Evolutionary conservation across 2,113 vertebrate genomes (phyloP).

Genomic region (Caloenas nicobarica): DNA sequence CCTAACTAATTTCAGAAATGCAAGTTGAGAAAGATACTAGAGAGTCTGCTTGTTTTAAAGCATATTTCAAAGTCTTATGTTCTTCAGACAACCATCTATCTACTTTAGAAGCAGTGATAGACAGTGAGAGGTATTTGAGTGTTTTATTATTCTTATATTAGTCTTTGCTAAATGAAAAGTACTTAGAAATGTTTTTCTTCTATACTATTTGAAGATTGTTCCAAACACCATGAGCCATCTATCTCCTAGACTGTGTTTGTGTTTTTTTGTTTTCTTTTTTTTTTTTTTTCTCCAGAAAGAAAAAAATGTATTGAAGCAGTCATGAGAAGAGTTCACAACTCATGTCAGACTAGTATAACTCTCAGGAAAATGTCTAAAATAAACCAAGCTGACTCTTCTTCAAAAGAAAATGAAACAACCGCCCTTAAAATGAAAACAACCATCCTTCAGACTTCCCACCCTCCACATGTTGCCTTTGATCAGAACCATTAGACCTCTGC

Average conservation of each 20-base stretch:
- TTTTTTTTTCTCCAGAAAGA: not conserved
- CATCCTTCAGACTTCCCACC: not conserved
- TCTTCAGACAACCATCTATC: not conserved
- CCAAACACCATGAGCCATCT: not conserved
- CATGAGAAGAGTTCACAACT: slow-evolving; percentile 30
- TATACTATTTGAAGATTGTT: not conserved
- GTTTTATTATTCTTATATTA: not conserved
- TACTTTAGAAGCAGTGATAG: not conserved
- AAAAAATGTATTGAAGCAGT: slow-evolving; percentile 6
- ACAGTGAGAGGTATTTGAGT: not conserved
- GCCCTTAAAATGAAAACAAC: slow-evolving; percentile 34
- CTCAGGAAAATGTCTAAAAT: slow-evolving; percentile 35
- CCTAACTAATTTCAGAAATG: not conserved
- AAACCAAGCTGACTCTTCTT: slow-evolving; percentile 46
- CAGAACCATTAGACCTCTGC: not conserved
- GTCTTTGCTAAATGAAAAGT: slow-evolving; percentile 23
- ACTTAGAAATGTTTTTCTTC: not conserved
- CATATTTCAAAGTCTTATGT: not conserved
- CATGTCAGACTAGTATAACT: not conserved
- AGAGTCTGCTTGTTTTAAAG: not conserved
- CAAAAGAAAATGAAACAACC: slow-evolving; percentile 49
- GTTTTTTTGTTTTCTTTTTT: not conserved
- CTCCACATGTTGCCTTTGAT: slow-evolving; percentile 1
- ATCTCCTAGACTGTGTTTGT: not conserved
- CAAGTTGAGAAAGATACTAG: not conserved